Evolutionary conservation across 2,888 invertebrate species (phyloP).

Genomic region (Empis stercorea): DNA sequence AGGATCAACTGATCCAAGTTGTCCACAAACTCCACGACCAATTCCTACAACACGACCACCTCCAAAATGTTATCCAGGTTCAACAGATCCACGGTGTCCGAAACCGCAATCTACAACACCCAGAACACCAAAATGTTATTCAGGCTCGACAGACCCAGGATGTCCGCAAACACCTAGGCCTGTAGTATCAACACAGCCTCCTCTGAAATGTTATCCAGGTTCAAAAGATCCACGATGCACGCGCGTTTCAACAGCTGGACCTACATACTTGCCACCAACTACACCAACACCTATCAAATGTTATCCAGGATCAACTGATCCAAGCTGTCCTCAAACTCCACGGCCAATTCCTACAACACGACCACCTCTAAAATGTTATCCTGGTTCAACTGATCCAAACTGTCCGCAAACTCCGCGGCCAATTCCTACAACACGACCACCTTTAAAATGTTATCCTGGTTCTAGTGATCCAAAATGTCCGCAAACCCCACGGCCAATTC

Average conservation of each 20-base stretch:
- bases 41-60: slow-evolving; percentile 20
- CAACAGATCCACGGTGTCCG: slow-evolving; percentile 29
- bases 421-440: slow-evolving; percentile 23
- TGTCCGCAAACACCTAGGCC: slow-evolving; percentile 20
- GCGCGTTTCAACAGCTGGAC: slow-evolving; percentile 7
- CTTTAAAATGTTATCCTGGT: slow-evolving; percentile 25
- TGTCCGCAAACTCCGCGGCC: slow-evolving; percentile 10
- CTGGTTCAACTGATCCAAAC: slow-evolving; percentile 23
- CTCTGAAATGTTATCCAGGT: slow-evolving; percentile 31
- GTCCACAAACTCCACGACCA: slow-evolving; percentile 11
- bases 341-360: slow-evolving; percentile 19
- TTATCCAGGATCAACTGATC: slow-evolving; percentile 32
- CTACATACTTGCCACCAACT: no score
- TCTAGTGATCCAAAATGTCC: slow-evolving; percentile 32
- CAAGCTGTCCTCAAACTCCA: slow-evolving; percentile 23
- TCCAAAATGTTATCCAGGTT: slow-evolving; percentile 25
- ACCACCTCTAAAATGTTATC: slow-evolving; percentile 18
- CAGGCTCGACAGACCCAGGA: slow-evolving; percentile 18
- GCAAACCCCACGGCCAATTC: slow-evolving; percentile 26
- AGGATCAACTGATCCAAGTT: slow-evolving; percentile 18
- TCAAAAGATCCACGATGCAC: slow-evolving; percentile 28
- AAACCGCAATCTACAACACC: slow-evolving; percentile 12
- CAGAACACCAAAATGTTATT: slow-evolving; percentile 12
- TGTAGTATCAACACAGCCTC: slow-evolving; percentile 10
- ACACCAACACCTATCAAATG: slow-evolving; percentile 24